phyloP scores from a whole-genome alignment of 2,113 vertebrate genomes.

The Galeopterus variegatus region DNA sequence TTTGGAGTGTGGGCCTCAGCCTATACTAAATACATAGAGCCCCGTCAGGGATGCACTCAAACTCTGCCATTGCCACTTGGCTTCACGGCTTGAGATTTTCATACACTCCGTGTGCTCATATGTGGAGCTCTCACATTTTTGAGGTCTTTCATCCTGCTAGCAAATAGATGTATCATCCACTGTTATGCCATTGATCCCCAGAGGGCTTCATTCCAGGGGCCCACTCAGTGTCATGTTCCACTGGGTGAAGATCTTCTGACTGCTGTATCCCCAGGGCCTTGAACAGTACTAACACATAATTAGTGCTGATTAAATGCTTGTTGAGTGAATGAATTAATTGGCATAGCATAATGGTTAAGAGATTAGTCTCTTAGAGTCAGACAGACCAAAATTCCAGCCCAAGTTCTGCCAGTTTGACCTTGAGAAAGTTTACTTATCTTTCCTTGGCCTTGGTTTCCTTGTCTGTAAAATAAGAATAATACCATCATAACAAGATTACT shows the following conservation, averaged over 20 bases:
- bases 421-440: constrained; percentile 25
- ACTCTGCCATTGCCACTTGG: neutral
- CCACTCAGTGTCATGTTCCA: neutral
- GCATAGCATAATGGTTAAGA: constrained; percentile 3
- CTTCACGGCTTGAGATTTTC: constrained; percentile 21
- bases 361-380: constrained; percentile 56
- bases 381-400: constrained; percentile 13
- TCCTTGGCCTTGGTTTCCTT: constrained; percentile 38
- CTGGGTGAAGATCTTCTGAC: neutral
- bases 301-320: neutral
- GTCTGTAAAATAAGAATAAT: constrained; percentile 54
- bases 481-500: constrained; percentile 14
- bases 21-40: constrained; percentile 14
- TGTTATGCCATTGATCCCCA: neutral
- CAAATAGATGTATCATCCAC: constrained; percentile 4
- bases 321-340: constrained; percentile 25
- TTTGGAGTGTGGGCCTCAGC: neutral
- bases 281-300: neutral
- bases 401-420: constrained; percentile 34
- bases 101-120: neutral
- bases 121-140: neutral
- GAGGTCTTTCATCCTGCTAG: neutral
- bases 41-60: neutral
- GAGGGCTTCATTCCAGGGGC: neutral
- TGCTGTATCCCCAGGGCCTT: neutral